A percentile compares a stretch with the other conserved stretches of the same genome.
phyloP scores from a whole-genome alignment of 2,888 invertebrate species.

The Nemoura dubitans region DNA sequence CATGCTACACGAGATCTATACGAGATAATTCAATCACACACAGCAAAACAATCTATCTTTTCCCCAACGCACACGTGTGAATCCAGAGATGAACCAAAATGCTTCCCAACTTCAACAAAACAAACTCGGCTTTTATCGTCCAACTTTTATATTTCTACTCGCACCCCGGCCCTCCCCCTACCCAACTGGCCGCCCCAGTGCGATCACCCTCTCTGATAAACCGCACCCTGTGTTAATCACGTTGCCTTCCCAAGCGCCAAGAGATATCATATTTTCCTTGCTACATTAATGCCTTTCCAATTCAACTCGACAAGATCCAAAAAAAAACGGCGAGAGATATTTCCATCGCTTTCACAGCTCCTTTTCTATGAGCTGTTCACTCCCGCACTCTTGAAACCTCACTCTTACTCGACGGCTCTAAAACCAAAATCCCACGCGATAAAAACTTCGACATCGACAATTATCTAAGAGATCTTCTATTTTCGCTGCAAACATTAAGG shows the following conservation, averaged over 20 bases:
- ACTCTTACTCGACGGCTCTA: background rate
- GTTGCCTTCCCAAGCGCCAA: background rate
- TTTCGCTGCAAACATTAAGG: background rate
- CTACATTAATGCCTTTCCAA: slow-evolving; percentile 7
- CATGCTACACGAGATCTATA: background rate
- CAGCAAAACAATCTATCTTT: background rate
- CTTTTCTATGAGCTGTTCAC: background rate
- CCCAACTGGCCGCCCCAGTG: background rate
- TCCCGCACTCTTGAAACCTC: background rate
- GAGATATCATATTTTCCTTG: background rate
- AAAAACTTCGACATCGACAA: background rate
- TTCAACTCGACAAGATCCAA: background rate
- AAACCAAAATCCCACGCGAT: background rate
- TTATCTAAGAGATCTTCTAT: slow-evolving; percentile 2
- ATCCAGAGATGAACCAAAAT: background rate
- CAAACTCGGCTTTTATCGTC: background rate
- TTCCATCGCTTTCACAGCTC: background rate
- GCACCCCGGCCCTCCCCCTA: background rate
- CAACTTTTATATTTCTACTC: background rate
- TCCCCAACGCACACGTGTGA: background rate
- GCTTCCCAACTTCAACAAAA: background rate
- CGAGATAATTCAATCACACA: background rate
- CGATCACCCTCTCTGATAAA: background rate
- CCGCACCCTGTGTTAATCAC: background rate
- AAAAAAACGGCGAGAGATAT: background rate